A percentile compares a stretch with the other conserved stretches of the same genome.
Evolutionary conservation across 2,888 invertebrate species (phyloP).

Genomic region (Phortica okadai): DNA sequence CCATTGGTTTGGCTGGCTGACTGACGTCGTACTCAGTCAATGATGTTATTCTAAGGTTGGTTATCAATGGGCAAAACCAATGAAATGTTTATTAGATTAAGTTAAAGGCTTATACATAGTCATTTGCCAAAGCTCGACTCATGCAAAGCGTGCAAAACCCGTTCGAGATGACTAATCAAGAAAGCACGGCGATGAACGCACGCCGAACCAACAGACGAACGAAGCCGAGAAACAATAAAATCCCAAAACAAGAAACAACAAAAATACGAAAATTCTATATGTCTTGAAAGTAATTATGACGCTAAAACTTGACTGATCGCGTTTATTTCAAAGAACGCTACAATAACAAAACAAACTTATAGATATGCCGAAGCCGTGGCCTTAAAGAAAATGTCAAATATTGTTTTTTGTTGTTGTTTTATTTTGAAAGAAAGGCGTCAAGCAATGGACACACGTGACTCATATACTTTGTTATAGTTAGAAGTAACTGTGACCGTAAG

Average conservation of each 20-base stretch:
- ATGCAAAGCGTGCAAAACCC: background rate
- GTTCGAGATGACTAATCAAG: background rate
- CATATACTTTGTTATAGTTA: background rate
- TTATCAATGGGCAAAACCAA: no score
- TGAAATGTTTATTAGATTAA: background rate
- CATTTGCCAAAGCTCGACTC: background rate
- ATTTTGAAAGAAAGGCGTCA: background rate
- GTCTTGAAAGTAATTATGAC: background rate
- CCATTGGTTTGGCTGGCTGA: no score
- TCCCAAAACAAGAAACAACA: background rate
- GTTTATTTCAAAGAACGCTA: no score
- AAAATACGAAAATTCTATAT: constrained; percentile 3
- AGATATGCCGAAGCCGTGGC: no score
- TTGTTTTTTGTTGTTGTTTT: no score
- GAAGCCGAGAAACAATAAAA: background rate
- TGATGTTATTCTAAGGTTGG: no score
- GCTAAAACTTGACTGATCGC: no score
- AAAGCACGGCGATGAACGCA: background rate
- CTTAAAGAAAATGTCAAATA: no score
- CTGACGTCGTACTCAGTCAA: no score
- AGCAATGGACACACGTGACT: background rate
- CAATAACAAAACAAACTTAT: no score
- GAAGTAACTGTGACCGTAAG: background rate
- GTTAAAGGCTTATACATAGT: background rate
- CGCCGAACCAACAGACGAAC: background rate